Evolutionary conservation across 1,140 invertebrate genomes (phyloP).

Genomic region (Octopus sinensis): DNA sequence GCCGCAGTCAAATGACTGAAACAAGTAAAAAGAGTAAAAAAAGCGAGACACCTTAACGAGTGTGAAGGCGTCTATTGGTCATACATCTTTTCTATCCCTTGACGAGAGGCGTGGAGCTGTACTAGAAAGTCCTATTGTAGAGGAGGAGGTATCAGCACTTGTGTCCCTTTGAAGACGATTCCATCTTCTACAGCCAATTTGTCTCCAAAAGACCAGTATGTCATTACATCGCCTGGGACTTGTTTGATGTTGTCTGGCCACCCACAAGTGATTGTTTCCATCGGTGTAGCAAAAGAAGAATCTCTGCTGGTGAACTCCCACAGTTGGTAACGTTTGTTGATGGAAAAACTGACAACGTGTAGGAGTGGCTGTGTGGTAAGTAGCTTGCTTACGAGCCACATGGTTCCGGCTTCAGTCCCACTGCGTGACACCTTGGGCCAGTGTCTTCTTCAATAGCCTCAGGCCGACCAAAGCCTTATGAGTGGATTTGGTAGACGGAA

Average conservation of each 20-base stretch:
- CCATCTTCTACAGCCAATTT: conserved; percentile 20
- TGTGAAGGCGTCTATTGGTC: too few relatives aligned
- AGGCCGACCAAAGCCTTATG: too few relatives aligned
- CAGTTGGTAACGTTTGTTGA: neutral
- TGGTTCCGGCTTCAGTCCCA: too few relatives aligned
- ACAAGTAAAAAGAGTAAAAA: too few relatives aligned
- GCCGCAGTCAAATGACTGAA: too few relatives aligned
- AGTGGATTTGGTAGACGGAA: too few relatives aligned
- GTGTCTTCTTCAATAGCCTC: too few relatives aligned
- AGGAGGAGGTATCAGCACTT: conserved; percentile 22
- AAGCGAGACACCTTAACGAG: too few relatives aligned
- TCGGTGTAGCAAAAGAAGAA: neutral
- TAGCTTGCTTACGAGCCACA: too few relatives aligned
- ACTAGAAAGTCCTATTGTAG: conserved; percentile 14
- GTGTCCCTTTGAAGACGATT: conserved; percentile 21
- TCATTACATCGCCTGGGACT: neutral
- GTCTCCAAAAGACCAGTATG: conserved; percentile 21
- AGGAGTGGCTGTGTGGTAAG: too few relatives aligned
- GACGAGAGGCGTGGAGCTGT: conserved; percentile 19
- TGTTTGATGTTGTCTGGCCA: conserved; percentile 20
- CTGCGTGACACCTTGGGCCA: too few relatives aligned
- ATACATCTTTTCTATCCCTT: conserved; percentile 27
- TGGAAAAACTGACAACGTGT: neutral
- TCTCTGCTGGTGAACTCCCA: neutral
- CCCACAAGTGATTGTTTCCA: conserved; percentile 12